Conservation (phyloP, 1,140 invertebrate genomes). For the Drosophila auraria region DNA sequence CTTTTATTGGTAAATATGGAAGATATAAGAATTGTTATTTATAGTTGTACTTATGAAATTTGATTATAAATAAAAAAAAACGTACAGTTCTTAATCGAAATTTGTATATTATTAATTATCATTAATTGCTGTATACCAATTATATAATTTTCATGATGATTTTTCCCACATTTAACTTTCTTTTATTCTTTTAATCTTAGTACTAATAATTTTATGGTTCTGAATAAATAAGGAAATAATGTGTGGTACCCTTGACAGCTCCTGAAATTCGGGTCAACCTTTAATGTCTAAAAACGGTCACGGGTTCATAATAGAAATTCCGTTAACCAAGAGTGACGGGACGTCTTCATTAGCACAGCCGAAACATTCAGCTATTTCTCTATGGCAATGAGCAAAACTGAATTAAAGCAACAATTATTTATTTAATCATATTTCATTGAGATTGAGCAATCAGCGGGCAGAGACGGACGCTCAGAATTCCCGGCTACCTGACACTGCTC, state of each 20-base stretch:
- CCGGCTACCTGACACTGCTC: slow-evolving; percentile 38
- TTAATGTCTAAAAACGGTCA: not conserved
- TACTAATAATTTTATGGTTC: too few species aligned
- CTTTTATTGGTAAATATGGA: not conserved
- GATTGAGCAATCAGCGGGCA: slow-evolving; percentile 75
- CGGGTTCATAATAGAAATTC: slow-evolving; percentile 7
- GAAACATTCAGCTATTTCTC: slow-evolving; percentile 53
- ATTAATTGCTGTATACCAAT: not conserved
- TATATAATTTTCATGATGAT: not conserved
- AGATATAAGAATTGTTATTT: not conserved
- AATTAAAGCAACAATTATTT: slow-evolving; percentile 82
- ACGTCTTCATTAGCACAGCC: slow-evolving; percentile 27
- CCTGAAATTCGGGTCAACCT: not conserved
- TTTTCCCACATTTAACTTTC: not conserved
- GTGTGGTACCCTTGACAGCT: not conserved
- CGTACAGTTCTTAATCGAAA: too few species aligned
- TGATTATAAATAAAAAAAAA: not conserved
- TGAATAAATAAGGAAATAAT: not conserved
- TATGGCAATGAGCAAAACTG: slow-evolving; percentile 64
- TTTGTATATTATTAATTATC: not conserved
- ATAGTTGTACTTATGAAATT: not conserved
- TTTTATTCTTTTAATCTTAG: not conserved
- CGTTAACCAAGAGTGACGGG: slow-evolving; percentile 33
- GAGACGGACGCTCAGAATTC: slow-evolving; percentile 36
- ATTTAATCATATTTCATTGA: slow-evolving; percentile 82